Evolutionary conservation across 2,888 invertebrate species (phyloP), one percentile per base, ranked within the genome.

Genomic region (Lithophane semibrunnea): DNA sequence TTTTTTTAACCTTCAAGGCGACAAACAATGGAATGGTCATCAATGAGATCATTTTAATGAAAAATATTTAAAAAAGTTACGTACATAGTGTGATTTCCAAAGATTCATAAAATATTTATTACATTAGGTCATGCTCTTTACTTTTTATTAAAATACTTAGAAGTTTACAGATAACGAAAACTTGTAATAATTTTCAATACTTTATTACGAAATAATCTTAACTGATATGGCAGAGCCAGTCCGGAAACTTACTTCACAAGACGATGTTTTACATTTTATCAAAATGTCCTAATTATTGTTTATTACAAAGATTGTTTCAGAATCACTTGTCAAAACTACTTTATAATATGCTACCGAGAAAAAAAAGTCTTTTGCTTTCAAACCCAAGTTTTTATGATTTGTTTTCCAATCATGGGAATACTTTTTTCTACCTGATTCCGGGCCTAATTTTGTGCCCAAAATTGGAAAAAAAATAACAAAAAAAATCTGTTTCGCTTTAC

Each of bases 21-120:
- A 71, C 37, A 61, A 66, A 77, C 69, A 77, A 73, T 88, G 82
- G 87, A 88, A 85, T 84, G 84, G 73, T 78, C 77, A 77, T 84
- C 77, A 79, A 77, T 89, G 88, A 89, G 89, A 89, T 89, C 89
- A 89, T 80, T 83, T 71, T 80, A 77, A 82, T 61, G 72, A 77
- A 82, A 80, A 73, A 75, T 69, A 74, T 66, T 76, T 78, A 2
- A 29, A 67, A 82, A 80, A 85, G 64, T 74, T 77, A 83, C 77
- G 73, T 75, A 84, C 76, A 85, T 80, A 82, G 73, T 83, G 86
- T 87, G 80, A 85, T 88, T 77, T n/a, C 60, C 63, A 66, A 79
- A 73, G 37, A 42, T 71, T 56, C n/a, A 49, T 65, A 58, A 66
- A 79, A 79, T 66, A 74, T 65, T 70, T 73, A 47, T 70, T 67